A percentile compares a stretch with the other conserved stretches of the same genome.
Conservation (phyloP, 1,140 invertebrate genomes). For the Eulimnadia texana region DNA sequence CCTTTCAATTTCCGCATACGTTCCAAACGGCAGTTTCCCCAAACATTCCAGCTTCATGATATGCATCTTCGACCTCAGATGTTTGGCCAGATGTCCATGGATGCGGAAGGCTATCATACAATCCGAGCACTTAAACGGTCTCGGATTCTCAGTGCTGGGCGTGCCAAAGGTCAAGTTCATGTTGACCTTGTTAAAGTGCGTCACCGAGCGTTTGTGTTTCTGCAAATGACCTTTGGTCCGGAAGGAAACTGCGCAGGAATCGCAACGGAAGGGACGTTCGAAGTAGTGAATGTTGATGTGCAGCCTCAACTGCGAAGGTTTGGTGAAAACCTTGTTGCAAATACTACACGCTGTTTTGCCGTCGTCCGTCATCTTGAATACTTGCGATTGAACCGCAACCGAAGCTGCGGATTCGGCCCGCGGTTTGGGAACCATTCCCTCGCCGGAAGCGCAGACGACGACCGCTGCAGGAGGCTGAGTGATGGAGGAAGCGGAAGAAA, state of each 20-base stretch:
- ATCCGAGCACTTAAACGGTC: slow-evolving; percentile 86
- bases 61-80: slow-evolving; percentile 90
- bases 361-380: slow-evolving; percentile 46
- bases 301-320: slow-evolving; percentile 71
- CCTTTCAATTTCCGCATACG: slow-evolving; percentile 86
- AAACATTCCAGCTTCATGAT: slow-evolving; percentile 88
- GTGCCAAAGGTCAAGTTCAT: slow-evolving; percentile 75
- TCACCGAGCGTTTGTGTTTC: slow-evolving; percentile 76
- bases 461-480: neutral
- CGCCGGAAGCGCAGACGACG: neutral
- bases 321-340: slow-evolving; percentile 80
- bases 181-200: slow-evolving; percentile 75
- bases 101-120: slow-evolving; percentile 93
- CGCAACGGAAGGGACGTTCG: slow-evolving; percentile 79
- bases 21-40: slow-evolving; percentile 83
- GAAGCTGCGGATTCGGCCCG: slow-evolving; percentile 20
- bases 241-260: slow-evolving; percentile 78
- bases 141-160: slow-evolving; percentile 70
- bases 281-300: slow-evolving; percentile 95
- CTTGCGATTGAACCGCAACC: neutral
- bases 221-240: slow-evolving; percentile 80
- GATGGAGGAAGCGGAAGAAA: slow-evolving; percentile 14
- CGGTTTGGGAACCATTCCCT: slow-evolving; percentile 16
- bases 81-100: slow-evolving; percentile 89
- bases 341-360: slow-evolving; percentile 68